phyloP scores from a whole-genome alignment of 2,797 vertebrate species.

The Melanotaenia boesemani region DNA sequence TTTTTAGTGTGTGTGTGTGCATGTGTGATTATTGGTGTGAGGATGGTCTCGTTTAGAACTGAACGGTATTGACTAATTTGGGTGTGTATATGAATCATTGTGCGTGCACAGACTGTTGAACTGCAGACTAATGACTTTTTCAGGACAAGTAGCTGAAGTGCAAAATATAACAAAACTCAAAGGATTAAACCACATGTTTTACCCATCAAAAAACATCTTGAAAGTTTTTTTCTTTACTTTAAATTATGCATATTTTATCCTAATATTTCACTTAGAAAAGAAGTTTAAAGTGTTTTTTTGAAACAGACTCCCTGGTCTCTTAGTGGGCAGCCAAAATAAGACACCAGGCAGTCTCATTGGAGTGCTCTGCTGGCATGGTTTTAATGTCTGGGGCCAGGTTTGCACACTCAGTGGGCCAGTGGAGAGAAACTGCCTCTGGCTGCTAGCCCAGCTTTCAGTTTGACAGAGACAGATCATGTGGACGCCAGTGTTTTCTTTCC shows the following conservation, averaged over 20 bases:
- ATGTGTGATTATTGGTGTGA: slow-evolving; percentile 45
- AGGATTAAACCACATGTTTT: slow-evolving; percentile 49
- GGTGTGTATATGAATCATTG: slow-evolving; percentile 13
- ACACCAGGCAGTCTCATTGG: slow-evolving; percentile 62
- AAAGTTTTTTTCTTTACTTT: not conserved
- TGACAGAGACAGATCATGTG: slow-evolving; percentile 77
- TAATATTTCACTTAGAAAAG: slow-evolving; percentile 46
- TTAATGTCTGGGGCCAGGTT: slow-evolving; percentile 50
- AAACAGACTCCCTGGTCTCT: slow-evolving; percentile 46
- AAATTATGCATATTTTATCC: slow-evolving; percentile 24
- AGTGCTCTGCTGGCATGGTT: slow-evolving; percentile 61
- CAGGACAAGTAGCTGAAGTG: slow-evolving; percentile 56
- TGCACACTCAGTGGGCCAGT: slow-evolving; percentile 58
- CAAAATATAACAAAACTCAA: slow-evolving; percentile 57
- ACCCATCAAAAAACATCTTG: slow-evolving; percentile 10
- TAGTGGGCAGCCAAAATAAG: slow-evolving; percentile 56
- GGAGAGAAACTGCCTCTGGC: slow-evolving; percentile 70
- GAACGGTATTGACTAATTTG: slow-evolving; percentile 42
- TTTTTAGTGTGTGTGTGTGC: slow-evolving; percentile 13
- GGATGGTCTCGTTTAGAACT: slow-evolving; percentile 35
- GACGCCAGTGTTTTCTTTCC: slow-evolving; percentile 61
- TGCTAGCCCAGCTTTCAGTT: slow-evolving; percentile 64
- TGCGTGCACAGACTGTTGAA: slow-evolving; percentile 29
- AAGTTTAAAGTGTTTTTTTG: slow-evolving; percentile 47
- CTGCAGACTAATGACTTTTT: slow-evolving; percentile 66